Evolutionary conservation across 1,140 invertebrate genomes (phyloP), one percentile per base, ranked within the genome.

Genomic region (Nomia melanderi): DNA sequence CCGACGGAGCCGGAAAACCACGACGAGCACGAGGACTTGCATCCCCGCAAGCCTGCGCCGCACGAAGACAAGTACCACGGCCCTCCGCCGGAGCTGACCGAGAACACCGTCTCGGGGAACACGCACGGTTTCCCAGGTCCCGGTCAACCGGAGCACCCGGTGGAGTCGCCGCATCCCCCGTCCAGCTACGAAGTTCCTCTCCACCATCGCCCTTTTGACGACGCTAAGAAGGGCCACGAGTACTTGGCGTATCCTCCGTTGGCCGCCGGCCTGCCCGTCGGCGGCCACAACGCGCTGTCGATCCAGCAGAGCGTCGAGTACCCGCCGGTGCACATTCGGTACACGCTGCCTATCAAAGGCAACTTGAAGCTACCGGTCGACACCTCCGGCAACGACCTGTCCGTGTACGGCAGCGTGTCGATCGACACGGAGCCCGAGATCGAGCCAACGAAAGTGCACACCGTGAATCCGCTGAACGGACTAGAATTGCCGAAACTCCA

Each of bases 51-150:
- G 11, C 73, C 82, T 84, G 9, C 36, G 84, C 12, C 75, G 82
- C 7, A 69, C 87, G 0, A 85, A 86, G 87, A 88, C 9, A 88
- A 81, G 77, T 90, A 89, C 53, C 79, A 85, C 20, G 84, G 82
- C 0, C 79, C 85, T 1, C 71, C 79, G 11, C 88, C 88, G n/a
- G 84, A 77, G 14, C 39, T 56, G 29, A n/a, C 64, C 23, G 56
- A 57, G 12, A 79, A 75, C 57, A 81, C 66, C 17, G 39, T 87
- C 14, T 2, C 60, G 72, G 62, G 78, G 62, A 36, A 2, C 23
- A 9, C 5, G 41, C 31, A 78, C 69, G 41, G 25, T n/a, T n/a
- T n/a, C n/a, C n/a, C n/a, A 60, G 70, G 57, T 67, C 69, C 47
- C 0, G 76, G 81, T 44, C 62, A 76, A 23, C 47, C 6, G 20